Percentiles rank a stretch among this genome's conserved stretches.
These are phyloP conservation scores for Odocoileus virginianus DNA, from an alignment of 2,113 vertebrate species.

Conservation along the genomic window DNA sequence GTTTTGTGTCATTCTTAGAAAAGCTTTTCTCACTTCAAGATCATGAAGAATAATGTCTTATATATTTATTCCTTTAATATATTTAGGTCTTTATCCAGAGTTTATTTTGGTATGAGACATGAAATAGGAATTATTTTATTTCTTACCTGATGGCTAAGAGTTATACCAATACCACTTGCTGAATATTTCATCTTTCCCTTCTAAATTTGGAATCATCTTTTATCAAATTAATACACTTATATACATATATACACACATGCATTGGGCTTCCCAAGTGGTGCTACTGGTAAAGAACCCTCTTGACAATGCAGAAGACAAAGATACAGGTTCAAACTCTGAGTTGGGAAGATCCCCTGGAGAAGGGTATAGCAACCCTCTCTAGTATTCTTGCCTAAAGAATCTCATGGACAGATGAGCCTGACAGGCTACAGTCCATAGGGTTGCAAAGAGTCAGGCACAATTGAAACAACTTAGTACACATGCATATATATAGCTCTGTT, in stretches of 20 bases:
- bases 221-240: neutral
- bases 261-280: neutral
- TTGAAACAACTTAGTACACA: neutral
- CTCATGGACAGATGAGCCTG: neutral
- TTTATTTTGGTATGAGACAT: neutral
- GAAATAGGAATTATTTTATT: neutral
- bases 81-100: neutral
- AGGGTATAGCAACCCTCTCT: neutral
- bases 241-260: neutral
- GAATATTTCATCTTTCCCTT: neutral
- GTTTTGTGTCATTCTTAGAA: neutral
- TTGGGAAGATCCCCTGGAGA: neutral
- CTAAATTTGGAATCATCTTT: neutral
- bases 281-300: neutral
- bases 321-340: neutral
- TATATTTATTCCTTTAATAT: neutral
- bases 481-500: neutral
- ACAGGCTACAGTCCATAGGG: neutral
- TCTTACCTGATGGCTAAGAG: neutral
- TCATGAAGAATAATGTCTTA: neutral
- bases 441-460: neutral
- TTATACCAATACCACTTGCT: neutral
- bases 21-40: neutral
- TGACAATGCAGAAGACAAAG: neutral
- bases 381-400: neutral